A percentile compares a stretch with the other conserved stretches of the same genome.
These are phyloP conservation scores for Toxotes lorentzi DNA, from an alignment of 2,797 vertebrate genomes.

Conservation along the genomic window DNA sequence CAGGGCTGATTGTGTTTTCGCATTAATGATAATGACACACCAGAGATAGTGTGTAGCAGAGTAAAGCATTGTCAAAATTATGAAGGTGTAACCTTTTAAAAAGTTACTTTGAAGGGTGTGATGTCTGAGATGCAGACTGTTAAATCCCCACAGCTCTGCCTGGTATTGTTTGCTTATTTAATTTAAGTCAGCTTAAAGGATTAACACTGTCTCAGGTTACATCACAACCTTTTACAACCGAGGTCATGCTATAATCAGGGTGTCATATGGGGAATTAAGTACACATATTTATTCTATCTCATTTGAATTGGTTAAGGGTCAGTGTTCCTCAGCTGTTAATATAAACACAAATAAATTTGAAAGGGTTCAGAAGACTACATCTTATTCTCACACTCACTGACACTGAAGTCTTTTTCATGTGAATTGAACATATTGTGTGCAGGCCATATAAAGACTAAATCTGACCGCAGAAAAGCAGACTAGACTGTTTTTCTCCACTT, in stretches of 20 bases:
- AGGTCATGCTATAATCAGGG: slow-evolving; percentile 65
- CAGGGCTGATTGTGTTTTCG: slow-evolving; percentile 18
- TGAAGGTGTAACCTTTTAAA: slow-evolving; percentile 31
- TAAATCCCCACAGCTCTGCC: slow-evolving; percentile 54
- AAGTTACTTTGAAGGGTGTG: slow-evolving; percentile 53
- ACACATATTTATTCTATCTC: slow-evolving; percentile 21
- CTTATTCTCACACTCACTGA: not conserved
- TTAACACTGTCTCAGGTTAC: slow-evolving; percentile 81
- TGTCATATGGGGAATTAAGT: slow-evolving; percentile 35
- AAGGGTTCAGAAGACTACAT: not conserved
- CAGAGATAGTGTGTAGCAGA: not conserved
- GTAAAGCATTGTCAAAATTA: slow-evolving; percentile 8
- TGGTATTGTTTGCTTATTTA: slow-evolving; percentile 78
- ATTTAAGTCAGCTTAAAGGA: slow-evolving; percentile 82
- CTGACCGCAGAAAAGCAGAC: not conserved
- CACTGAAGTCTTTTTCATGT: not conserved
- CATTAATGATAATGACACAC: slow-evolving; percentile 35
- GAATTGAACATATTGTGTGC: not conserved
- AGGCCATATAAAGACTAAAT: not conserved
- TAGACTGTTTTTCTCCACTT: slow-evolving; percentile 4
- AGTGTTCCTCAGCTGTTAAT: not conserved
- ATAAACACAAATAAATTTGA: slow-evolving; percentile 10
- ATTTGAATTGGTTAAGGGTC: slow-evolving; percentile 11
- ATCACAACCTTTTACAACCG: slow-evolving; percentile 65
- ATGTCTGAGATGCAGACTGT: slow-evolving; percentile 35